These are phyloP conservation scores for Ceratina australensis DNA, from an alignment of 1,140 invertebrate species.

Conservation along the genomic window DNA sequence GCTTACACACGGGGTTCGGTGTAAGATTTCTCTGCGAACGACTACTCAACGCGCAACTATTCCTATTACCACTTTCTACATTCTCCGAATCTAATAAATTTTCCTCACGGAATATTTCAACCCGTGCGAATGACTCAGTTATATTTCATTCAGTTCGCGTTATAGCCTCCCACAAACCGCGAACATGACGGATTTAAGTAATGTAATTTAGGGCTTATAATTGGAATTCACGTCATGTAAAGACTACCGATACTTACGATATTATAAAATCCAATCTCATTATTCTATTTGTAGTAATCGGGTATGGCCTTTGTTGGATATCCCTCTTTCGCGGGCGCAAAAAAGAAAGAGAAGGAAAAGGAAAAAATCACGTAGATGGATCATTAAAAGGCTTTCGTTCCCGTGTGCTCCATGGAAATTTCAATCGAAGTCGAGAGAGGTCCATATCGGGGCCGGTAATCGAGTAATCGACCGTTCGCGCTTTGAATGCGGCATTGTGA, in stretches of 20 bases:
- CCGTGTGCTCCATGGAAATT: constrained; percentile 7
- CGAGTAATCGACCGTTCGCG: constrained; percentile 55
- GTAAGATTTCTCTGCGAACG: constrained; percentile 6
- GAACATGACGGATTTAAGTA: not conserved
- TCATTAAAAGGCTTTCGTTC: constrained; percentile 12
- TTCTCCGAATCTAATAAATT: constrained; percentile 24
- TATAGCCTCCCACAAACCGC: not conserved
- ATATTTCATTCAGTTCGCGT: constrained; percentile 10
- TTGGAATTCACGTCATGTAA: not conserved
- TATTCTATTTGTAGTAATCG: too few relatives aligned
- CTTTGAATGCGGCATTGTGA: constrained; percentile 61
- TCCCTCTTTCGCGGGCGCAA: not conserved
- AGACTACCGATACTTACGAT: too few relatives aligned
- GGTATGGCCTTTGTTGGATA: too few relatives aligned
- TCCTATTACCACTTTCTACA: constrained; percentile 24
- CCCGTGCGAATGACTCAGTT: not conserved
- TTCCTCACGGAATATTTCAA: not conserved
- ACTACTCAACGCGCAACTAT: constrained; percentile 15
- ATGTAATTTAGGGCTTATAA: not conserved
- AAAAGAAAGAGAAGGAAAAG: not conserved
- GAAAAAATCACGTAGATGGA: not conserved
- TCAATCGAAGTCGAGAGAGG: constrained; percentile 26
- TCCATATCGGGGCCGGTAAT: constrained; percentile 39
- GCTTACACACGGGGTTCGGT: constrained; percentile 1
- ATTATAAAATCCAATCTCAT: too few relatives aligned